These are phyloP conservation scores for Adelosebastes latens DNA, from an alignment of 2,797 vertebrate species.

Conservation along the genomic window DNA sequence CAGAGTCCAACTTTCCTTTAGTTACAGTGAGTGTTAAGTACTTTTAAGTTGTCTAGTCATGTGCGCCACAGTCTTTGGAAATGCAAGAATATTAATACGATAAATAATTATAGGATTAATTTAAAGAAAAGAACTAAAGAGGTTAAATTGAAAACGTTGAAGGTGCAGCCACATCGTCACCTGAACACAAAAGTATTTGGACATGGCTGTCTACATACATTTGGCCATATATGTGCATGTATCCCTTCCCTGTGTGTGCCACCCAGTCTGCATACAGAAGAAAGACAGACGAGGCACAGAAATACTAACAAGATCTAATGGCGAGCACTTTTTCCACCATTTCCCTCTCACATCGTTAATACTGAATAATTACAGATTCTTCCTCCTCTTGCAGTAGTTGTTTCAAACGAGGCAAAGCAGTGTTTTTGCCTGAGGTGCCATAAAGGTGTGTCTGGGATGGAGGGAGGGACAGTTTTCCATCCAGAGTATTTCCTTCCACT, in stretches of 20 bases:
- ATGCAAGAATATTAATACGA: neutral
- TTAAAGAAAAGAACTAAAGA: neutral
- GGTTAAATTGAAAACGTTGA: neutral
- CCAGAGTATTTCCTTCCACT: slow-evolving; percentile 70
- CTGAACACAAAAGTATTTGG: neutral
- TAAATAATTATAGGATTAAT: neutral
- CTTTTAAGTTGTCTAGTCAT: neutral
- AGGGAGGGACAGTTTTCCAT: slow-evolving; percentile 76
- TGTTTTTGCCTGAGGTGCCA: slow-evolving; percentile 19
- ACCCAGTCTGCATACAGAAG: slow-evolving; percentile 52
- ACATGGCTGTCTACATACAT: neutral
- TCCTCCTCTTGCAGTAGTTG: slow-evolving; percentile 11
- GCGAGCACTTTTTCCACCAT: slow-evolving; percentile 7
- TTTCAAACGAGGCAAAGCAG: slow-evolving; percentile 36
- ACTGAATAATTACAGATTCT: slow-evolving; percentile 18
- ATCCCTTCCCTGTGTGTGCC: neutral
- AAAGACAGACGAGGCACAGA: slow-evolving; percentile 44
- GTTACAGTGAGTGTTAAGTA: neutral
- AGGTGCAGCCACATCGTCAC: neutral
- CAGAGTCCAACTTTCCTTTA: neutral
- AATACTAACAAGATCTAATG: slow-evolving; percentile 13
- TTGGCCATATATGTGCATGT: neutral
- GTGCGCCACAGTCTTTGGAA: neutral
- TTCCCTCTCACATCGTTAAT: neutral
- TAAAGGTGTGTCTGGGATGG: slow-evolving; percentile 48